phyloP scores from a whole-genome alignment of 92 coral and sea anemone genomes.

The Meandrina meandrites region DNA sequence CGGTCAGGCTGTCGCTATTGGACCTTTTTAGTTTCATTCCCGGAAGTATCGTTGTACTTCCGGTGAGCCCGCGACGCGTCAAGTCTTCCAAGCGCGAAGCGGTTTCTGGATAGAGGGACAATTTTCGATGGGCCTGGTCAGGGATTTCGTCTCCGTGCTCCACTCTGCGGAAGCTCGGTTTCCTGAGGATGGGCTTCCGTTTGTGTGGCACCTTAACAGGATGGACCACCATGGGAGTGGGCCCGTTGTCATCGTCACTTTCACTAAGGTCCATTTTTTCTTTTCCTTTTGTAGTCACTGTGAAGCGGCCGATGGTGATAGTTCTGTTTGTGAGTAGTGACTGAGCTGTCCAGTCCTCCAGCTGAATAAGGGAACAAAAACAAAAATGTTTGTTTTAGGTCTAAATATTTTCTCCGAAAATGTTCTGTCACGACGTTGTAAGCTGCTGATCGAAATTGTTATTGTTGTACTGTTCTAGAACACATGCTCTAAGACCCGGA shows the following conservation, averaged over 20 bases:
- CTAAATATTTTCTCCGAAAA: no score
- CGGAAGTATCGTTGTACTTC: constrained; percentile 80
- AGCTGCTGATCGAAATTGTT: no score
- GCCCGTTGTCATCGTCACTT: constrained; percentile 9
- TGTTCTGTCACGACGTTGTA: no score
- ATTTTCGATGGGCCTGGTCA: constrained; percentile 26
- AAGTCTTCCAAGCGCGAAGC: constrained; percentile 59
- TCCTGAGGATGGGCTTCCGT: constrained; percentile 33
- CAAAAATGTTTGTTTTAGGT: neutral
- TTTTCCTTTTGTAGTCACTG: constrained; percentile 83
- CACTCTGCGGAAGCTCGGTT: constrained; percentile 32
- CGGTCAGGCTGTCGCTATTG: constrained; percentile 38
- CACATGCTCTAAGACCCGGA: no score
- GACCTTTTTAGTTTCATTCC: constrained; percentile 60
- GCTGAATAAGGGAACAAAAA: constrained; percentile 48
- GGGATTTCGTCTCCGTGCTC: constrained; percentile 15
- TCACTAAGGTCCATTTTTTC: constrained; percentile 38
- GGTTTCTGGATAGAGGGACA: constrained; percentile 69
- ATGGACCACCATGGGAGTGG: neutral
- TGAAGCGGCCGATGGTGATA: constrained; percentile 88
- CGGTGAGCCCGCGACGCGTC: constrained; percentile 70
- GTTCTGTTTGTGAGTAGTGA: constrained; percentile 84
- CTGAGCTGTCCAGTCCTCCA: constrained; percentile 97
- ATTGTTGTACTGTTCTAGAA: no score
- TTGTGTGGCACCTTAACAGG: constrained; percentile 9